These are phyloP conservation scores for Myodes glareolus DNA, from an alignment of 2,113 vertebrate species.

Conservation along the genomic window DNA sequence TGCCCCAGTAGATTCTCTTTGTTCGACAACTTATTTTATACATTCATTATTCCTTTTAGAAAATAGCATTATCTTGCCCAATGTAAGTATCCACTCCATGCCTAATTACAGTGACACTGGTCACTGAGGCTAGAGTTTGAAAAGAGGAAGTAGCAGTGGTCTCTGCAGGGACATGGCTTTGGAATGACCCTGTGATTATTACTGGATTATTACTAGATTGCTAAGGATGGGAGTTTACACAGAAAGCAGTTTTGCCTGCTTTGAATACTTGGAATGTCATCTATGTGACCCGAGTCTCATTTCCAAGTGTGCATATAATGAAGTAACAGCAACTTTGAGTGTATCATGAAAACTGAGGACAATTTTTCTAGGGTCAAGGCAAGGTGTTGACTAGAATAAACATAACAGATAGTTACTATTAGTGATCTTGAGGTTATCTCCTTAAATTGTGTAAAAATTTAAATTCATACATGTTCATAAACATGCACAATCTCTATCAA, in stretches of 20 bases:
- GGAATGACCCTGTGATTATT: background rate
- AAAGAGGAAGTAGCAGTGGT: background rate
- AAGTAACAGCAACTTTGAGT: background rate
- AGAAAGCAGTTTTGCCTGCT: accelerated
- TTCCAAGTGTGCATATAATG: background rate
- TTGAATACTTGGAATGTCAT: background rate
- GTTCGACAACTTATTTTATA: slow-evolving; percentile 50
- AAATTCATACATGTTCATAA: background rate
- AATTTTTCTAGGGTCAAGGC: background rate
- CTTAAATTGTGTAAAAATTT: background rate
- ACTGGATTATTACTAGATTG: background rate
- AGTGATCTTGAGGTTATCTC: background rate
- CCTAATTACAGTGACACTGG: background rate
- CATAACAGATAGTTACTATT: background rate
- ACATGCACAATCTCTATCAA: background rate
- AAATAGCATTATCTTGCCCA: slow-evolving; percentile 35
- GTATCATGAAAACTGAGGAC: background rate
- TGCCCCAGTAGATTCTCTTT: slow-evolving; percentile 49
- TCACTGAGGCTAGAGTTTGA: background rate
- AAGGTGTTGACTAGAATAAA: background rate
- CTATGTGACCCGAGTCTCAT: background rate
- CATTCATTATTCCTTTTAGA: slow-evolving; percentile 46
- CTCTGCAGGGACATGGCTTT: background rate
- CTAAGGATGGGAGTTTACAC: accelerated
- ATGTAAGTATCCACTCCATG: slow-evolving; percentile 32